A percentile compares a stretch with the other conserved stretches of the same genome.
phyloP scores from a whole-genome alignment of 2,797 vertebrate species.

The Euphonia xanthogaster region DNA sequence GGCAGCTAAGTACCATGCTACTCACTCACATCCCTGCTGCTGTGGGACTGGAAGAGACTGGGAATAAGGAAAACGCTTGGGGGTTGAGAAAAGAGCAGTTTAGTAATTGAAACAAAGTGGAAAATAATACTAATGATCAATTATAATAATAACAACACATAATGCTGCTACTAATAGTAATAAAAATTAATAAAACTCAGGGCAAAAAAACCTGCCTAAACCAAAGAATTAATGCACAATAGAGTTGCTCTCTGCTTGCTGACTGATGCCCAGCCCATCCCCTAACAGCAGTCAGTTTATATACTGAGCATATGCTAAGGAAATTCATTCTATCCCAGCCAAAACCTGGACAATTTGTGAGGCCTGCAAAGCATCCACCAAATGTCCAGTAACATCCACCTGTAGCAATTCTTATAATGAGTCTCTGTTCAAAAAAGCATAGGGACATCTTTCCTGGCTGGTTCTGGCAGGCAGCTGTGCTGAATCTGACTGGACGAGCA shows the following conservation, averaged over 20 bases:
- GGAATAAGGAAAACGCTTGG: not conserved
- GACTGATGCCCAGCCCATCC: not conserved
- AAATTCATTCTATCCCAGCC: not conserved
- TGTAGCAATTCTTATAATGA: not conserved
- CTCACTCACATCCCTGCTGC: not conserved
- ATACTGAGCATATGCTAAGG: not conserved
- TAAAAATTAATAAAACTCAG: not conserved
- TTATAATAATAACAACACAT: not conserved
- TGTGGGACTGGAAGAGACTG: not conserved
- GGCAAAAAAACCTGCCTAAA: fast-evolving
- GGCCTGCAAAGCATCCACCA: not conserved
- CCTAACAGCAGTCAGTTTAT: not conserved
- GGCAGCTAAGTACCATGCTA: not conserved
- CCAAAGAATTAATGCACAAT: not conserved
- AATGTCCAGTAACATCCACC: not conserved
- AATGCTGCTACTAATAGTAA: not conserved
- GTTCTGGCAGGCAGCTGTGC: not conserved
- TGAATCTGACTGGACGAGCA: not conserved
- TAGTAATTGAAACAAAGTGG: not conserved
- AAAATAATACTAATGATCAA: not conserved
- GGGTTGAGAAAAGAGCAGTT: not conserved
- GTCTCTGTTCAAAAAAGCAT: not conserved
- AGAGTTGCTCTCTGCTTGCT: not conserved
- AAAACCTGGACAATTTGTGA: not conserved
- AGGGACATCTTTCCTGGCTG: not conserved